Base-by-base conservation (phyloP, 2,797 vertebrate genomes). In the Staurois parvus region DNA sequence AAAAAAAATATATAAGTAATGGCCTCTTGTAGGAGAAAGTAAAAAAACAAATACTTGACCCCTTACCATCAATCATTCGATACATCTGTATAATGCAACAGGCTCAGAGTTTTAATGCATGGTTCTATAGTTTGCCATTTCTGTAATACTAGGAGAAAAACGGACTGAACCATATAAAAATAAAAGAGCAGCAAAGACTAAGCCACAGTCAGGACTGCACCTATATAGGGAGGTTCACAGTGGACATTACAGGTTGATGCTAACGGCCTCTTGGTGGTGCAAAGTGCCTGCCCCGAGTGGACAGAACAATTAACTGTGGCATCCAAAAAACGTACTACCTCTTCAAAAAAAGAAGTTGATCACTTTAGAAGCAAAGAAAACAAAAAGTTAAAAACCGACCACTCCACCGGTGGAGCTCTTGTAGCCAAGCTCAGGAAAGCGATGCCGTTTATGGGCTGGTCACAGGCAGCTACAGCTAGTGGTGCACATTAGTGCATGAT, bases 71-170 rank as follows among this genome's bases (percentile, higher is more conserved):
- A 42, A 64, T 34, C 75, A 68, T 26, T 9, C 0, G 9, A 72
- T 4, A 34, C 34, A 64, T 66, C 42, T 66, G 32, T 34, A 78
- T 78, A 69, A 72, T 78, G 72, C 59, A 26, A 30, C 21, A 42
- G 75, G 73, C 26, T 84, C 79, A 59, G 45, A 72, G 80, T 64
- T 66, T 62, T 73, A 76, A 83, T 52, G 66, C 28, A 37, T 42
- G 42, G 45, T 26, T 59, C 29, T 34, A 52, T 66, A 29, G 59
- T 78, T 62, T 68, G 82, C 64, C 28, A 4, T 84, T 62, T 64
- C 24, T 29, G 83, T 66, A 85, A 85, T 72, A 85, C 83, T 79
- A 69, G 59, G 40, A 77, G 82, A 62, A 69, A 34, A 70, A 45
- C 32, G 21, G 79, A 26, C 76, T 34, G 48, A 76, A 24, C 21